Evolutionary conservation across 2,888 invertebrate species (phyloP), one percentile per base, ranked within the genome.

Genomic region (Plagodis pulveraria): DNA sequence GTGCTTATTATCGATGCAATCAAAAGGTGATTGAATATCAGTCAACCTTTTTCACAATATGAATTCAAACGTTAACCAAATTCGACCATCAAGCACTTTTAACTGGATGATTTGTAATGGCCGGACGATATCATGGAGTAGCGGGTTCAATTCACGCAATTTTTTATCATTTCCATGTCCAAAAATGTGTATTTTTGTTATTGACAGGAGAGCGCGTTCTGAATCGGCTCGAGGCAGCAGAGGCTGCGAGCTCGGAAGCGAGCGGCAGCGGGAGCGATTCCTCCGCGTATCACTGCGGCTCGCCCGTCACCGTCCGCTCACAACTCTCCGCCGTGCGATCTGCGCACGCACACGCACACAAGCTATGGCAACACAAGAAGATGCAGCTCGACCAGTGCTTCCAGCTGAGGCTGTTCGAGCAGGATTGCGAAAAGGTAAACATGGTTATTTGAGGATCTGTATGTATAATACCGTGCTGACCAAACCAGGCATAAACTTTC

Each of bases 371-470:
- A 80, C 97, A 97, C 76, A 98, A 99, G 83, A 97, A 98, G 81
- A 95, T 96, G 77, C 97, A 98, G 86, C 94, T 99, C 66, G 99
- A 99, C 81, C 99, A 99, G 87, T 98, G 99, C 83, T 98, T 99
- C 82, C 99, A 99, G 84, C 94, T 99, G 73, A 94, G 99, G 50
- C 94, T 99, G 48, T 99, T 99, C 82, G 99, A 99, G 87, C 98
- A 98, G 84, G 99, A 99, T 84, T 99, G 99, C 73, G 98, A 99
- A 84, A 99, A 98, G 95, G 97, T 96, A 38, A 22, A 22, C 22
- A 22, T 22, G 22, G 22, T 22, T 22, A 1, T 22, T 22, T 22
- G 22, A 22, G n/a, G 22, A 22, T 22, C 22, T 22, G 22, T 22
- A 22, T 22, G 22, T 4, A 22, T 22, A 22, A 22, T 22, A 22